These are phyloP conservation scores for Chaetogeoica ovagalla DNA, from an alignment of 2,888 invertebrate genomes.

Conservation along the genomic window DNA sequence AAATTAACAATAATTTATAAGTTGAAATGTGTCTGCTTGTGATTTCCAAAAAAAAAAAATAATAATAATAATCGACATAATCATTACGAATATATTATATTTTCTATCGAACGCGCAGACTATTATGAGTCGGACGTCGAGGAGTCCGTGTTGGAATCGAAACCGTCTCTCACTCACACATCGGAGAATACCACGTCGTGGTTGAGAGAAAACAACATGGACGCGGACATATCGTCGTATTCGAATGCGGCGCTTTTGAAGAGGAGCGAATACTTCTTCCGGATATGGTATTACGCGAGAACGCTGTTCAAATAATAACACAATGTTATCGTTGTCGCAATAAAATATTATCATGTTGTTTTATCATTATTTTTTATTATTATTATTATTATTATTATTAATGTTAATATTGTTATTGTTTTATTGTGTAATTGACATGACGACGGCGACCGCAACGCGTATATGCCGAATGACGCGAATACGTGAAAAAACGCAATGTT, in stretches of 20 bases:
- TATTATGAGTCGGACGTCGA: constrained; percentile 66
- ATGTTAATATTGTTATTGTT: constrained; percentile 9
- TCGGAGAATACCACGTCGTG: constrained; percentile 93
- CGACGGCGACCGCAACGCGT: not conserved
- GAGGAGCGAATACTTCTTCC: constrained; percentile 94
- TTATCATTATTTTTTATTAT: not conserved
- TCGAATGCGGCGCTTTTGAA: constrained; percentile 81
- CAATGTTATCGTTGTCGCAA: not conserved
- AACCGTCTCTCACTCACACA: constrained; percentile 73
- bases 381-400: constrained; percentile 8
- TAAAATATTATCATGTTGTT: not conserved
- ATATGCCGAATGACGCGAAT: not conserved
- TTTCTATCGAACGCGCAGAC: not conserved
- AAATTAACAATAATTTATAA: too few relatives aligned
- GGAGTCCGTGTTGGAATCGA: constrained; percentile 68
- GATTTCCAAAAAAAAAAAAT: too few relatives aligned
- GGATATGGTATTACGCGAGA: constrained; percentile 86
- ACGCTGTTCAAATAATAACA: constrained; percentile 70
- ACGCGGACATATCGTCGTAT: constrained; percentile 88
- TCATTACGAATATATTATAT: too few relatives aligned
- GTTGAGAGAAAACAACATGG: constrained; percentile 91
- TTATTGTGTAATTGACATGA: constrained; percentile 4
- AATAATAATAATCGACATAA: too few relatives aligned
- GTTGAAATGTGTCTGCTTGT: too few relatives aligned
- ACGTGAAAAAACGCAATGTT: not conserved